Conservation (phyloP, 2,113 vertebrate species). For the Pygoscelis adeliae region DNA sequence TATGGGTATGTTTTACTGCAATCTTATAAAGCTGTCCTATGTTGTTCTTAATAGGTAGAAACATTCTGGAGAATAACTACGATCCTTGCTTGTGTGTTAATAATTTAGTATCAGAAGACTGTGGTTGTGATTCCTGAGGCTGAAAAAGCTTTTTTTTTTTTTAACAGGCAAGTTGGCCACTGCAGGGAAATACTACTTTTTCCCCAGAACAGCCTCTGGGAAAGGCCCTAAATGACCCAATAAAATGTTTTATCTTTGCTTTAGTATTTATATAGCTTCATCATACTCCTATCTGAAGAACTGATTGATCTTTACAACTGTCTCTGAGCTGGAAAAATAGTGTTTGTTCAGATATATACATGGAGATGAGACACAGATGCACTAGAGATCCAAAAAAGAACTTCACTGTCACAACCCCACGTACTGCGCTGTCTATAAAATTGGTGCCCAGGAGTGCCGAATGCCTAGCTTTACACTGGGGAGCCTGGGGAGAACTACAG, state of each 20-base stretch:
- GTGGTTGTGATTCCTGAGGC: not conserved
- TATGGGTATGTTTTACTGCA: not conserved
- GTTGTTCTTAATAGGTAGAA: not conserved
- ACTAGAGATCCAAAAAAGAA: not conserved
- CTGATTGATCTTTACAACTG: not conserved
- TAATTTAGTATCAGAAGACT: not conserved
- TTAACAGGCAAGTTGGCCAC: not conserved
- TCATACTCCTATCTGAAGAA: not conserved
- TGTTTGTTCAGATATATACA: not conserved
- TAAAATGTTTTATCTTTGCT: not conserved
- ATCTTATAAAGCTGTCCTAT: not conserved
- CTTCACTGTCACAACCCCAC: not conserved
- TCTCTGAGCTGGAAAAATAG: not conserved
- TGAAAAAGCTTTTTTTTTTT: not conserved
- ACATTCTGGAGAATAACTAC: not conserved
- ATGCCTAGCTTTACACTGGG: not conserved
- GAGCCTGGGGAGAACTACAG: not conserved
- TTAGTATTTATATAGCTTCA: not conserved
- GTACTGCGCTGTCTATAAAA: not conserved
- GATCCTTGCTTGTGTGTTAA: not conserved
- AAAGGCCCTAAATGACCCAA: not conserved
- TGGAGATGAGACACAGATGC: not conserved
- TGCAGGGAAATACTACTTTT: not conserved
- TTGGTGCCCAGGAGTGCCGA: not conserved
- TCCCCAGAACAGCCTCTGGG: not conserved